These are phyloP conservation scores for Chiloscyllium punctatum DNA, from an alignment of 2,797 vertebrate genomes.

Conservation along the genomic window DNA sequence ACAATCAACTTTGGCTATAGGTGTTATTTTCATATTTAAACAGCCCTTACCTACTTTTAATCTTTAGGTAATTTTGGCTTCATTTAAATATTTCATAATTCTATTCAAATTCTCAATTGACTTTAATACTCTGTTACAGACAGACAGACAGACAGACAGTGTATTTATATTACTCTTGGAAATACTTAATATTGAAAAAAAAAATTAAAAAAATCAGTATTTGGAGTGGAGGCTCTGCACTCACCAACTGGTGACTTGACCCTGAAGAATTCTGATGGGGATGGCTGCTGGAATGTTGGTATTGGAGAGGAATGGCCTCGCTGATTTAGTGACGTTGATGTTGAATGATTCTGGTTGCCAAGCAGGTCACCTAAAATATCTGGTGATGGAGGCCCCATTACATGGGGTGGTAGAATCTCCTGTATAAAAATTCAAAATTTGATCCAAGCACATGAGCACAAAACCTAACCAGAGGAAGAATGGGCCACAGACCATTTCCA, in stretches of 20 bases:
- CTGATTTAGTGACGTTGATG: constrained; percentile 63
- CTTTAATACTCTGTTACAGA: no score
- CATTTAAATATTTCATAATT: no score
- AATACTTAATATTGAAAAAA: no score
- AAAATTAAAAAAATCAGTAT: no score
- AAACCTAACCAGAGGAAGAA: background rate
- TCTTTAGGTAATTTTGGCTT: no score
- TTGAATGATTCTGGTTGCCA: constrained; percentile 63
- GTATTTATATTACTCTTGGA: no score
- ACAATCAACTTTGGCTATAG: no score
- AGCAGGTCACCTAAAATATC: constrained; percentile 72
- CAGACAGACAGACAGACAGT: no score
- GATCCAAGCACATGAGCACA: background rate
- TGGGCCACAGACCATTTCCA: constrained; percentile 13
- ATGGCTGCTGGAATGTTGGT: constrained; percentile 40
- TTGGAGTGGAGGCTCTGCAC: background rate
- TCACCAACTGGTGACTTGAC: constrained; percentile 65
- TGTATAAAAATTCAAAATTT: constrained; percentile 45
- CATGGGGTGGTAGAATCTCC: constrained; percentile 79
- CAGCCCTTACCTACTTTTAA: no score
- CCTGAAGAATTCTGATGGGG: constrained; percentile 28
- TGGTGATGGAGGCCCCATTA: constrained; percentile 67
- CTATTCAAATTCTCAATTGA: no score
- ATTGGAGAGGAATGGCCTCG: constrained; percentile 76
- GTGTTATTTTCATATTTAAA: no score